Evolutionary conservation across 2,113 vertebrate genomes (phyloP).

Genomic region (Delphinus delphis): DNA sequence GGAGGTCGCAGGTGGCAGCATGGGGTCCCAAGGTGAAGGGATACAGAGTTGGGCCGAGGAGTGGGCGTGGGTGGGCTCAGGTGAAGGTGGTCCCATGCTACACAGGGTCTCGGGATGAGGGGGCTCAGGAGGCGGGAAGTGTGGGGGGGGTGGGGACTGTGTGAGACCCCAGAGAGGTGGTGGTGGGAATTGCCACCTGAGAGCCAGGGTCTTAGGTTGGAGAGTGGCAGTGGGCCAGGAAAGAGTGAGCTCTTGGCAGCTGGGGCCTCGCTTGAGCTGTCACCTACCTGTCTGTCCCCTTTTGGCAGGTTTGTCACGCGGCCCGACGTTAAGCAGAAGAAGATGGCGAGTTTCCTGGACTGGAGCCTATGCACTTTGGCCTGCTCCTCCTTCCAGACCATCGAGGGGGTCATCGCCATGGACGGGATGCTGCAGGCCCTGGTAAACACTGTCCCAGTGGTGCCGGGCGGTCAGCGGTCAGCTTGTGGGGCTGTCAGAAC

Average conservation of each 20-base stretch:
- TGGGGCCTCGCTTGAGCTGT: neutral
- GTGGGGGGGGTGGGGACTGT: neutral
- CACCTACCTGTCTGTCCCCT: neutral
- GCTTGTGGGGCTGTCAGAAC: neutral
- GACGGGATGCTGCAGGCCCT: slow-evolving; percentile 94
- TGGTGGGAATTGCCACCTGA: neutral
- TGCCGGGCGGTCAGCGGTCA: neutral
- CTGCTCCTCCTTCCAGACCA: slow-evolving; percentile 85
- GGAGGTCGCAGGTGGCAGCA: accelerated
- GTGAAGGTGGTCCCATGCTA: neutral
- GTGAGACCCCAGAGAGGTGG: neutral
- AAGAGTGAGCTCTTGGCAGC: neutral
- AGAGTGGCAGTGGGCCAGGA: neutral
- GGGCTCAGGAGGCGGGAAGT: neutral
- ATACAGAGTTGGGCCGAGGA: neutral
- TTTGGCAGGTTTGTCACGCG: slow-evolving; percentile 92
- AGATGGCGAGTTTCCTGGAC: slow-evolving; percentile 92
- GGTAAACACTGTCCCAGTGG: slow-evolving; percentile 83
- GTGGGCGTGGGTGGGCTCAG: neutral
- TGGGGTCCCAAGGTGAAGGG: neutral
- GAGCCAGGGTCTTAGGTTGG: too few species aligned
- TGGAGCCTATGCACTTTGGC: slow-evolving; percentile 91
- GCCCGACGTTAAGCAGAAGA: slow-evolving; percentile 92
- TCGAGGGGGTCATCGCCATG: slow-evolving; percentile 87
- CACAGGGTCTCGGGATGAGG: neutral